Base-by-base conservation (phyloP, 1,140 invertebrate species). In the Bombus consobrinus region DNA sequence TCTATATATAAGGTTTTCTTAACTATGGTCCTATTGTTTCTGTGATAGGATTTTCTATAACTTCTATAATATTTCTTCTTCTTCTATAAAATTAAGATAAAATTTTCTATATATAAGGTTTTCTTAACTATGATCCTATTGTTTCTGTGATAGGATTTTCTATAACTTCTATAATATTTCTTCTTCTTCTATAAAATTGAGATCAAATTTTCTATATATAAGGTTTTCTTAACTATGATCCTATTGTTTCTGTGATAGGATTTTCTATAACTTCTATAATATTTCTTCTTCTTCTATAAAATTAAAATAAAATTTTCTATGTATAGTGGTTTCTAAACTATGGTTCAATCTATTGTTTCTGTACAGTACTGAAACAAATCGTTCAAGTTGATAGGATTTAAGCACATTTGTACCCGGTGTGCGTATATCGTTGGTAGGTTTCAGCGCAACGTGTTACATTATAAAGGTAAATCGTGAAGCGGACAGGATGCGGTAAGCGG, bases 331-430 rank as follows among this genome's bases (percentile, higher is more conserved):
- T 95, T 95, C n/a, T 94, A 95, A 12, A 97, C 96, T 81, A 96
- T 92, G 32, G 96, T 96, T 97, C 97, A 98, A 68, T 96, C 94
- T 34, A 98, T 96, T 4, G 96, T 94, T 85, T 96, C 95, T 78
- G 95, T 95, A 91, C 96, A 97, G 92, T 96, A 97, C 76, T 96
- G 96, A 78, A 95, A 96, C 84, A 94, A 92, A 92, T 95, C 90
- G 18, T 90, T 93, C 1, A 93, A 91, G 69, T 92, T 83, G 5
- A 96, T 74, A 25, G 97, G 97, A 79, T 95, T 95, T 5, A 97
- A 93, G 90, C 94, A 96, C 83, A 98, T 96, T 43, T 96, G 95
- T 22, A 96, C 96, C 96, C 95, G 0, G 96, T 96, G 86, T 18
- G 15, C 47, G 18, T 53, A 22, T 18, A 53, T 2, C 15, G 47